Conservation (phyloP, 1,140 invertebrate species). For the Papilio dardanus region DNA sequence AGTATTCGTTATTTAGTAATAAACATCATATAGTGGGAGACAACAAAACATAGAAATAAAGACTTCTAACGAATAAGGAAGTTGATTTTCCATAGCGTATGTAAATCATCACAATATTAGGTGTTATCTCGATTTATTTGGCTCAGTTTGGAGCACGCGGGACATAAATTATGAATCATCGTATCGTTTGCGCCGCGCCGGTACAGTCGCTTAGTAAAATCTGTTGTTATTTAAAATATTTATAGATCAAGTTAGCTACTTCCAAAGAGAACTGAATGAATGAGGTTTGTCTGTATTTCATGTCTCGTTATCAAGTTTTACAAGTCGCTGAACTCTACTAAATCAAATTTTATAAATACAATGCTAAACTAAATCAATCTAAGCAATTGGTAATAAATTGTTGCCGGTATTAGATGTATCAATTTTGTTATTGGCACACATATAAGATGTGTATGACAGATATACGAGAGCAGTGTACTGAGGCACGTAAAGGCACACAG, state of each 20-base stretch:
- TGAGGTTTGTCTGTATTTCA: no score
- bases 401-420: neutral
- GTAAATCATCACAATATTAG: neutral
- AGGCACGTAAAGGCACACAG: constrained; percentile 23
- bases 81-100: neutral
- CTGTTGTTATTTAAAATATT: no score
- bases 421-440: neutral
- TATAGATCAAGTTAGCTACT: no score
- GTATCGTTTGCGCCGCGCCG: neutral
- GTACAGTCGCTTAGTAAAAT: no score
- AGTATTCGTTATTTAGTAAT: no score
- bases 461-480: neutral
- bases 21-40: neutral
- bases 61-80: neutral
- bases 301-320: no score
- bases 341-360: no score
- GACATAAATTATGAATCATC: constrained; percentile 9
- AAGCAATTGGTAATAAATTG: neutral
- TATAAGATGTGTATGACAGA: neutral
- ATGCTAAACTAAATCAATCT: neutral
- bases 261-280: no score
- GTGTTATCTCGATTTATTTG: neutral
- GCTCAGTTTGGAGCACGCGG: neutral
- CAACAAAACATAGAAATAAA: neutral
- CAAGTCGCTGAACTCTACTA: no score